phyloP scores from a whole-genome alignment of 1,140 invertebrate species.

The Drosophila ohnishii region DNA sequence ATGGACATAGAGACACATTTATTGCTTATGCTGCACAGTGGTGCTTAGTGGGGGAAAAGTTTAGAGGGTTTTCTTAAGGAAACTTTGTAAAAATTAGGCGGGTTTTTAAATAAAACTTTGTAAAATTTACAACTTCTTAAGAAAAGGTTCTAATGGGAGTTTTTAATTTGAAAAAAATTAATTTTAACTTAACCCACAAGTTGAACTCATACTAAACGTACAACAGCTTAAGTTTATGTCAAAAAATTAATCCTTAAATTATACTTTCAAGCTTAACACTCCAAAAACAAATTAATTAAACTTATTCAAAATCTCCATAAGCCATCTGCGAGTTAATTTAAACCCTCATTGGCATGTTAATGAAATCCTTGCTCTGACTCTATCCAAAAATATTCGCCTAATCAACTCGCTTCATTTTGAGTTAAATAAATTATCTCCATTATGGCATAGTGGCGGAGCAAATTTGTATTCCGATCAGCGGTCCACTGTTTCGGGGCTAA shows the following conservation, averaged over 20 bases:
- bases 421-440: conserved; percentile 45
- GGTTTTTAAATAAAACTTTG: background rate
- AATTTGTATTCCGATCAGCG: conserved; percentile 51
- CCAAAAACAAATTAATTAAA: background rate
- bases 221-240: no score
- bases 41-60: background rate
- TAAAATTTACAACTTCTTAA: background rate
- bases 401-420: conserved; percentile 45
- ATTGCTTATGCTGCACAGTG: conserved; percentile 60
- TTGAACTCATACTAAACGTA: no score
- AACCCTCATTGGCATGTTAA: conserved; percentile 19
- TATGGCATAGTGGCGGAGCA: conserved; percentile 34
- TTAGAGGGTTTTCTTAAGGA: background rate
- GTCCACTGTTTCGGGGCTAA: conserved; percentile 51
- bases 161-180: background rate
- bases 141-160: background rate
- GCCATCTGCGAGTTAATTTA: background rate
- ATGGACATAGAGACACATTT: conserved; percentile 50
- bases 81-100: background rate
- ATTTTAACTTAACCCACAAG: no score
- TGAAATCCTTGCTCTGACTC: conserved; percentile 10
- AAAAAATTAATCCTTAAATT: no score
- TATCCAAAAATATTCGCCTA: conserved; percentile 40
- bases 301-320: background rate
- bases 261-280: background rate